Evolutionary conservation across 2,888 invertebrate species (phyloP), one percentile per base, ranked within the genome.

Genomic region (Harmothoe impar): DNA sequence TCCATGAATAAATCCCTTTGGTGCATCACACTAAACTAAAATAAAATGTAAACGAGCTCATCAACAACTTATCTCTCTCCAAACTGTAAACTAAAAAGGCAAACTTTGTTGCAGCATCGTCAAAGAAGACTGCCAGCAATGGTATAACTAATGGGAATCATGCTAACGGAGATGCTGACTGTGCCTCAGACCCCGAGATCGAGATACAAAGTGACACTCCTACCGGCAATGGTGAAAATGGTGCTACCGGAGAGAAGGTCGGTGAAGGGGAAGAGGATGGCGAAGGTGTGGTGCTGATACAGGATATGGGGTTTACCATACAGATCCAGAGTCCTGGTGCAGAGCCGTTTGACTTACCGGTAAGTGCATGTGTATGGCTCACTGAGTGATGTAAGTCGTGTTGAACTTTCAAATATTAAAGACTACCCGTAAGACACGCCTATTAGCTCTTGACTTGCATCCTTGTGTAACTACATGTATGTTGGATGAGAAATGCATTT

Each of bases 331-430:
- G 98, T 94, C 99, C 99, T 17, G 98, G 98, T 0, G 97, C 98
- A 17, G 99, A 99, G 94, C 97, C 98, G 0, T 97, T 99, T 95
- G 98, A 99, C 94, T 98, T 99, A 94, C 99, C 99, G 96, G 98
- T 98, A 96, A 94, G 94, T 92, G 68, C 17, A 7, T n/a, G 10
- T 68, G n/a, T n/a, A n/a, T n/a, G n/a, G n/a, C n/a, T n/a, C n/a
- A n/a, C n/a, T n/a, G n/a, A n/a, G 20, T 54, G 54, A 54, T 54
- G 20, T 20, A n/a, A n/a, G n/a, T n/a, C n/a, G n/a, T n/a, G n/a
- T n/a, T n/a, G n/a, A n/a, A n/a, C n/a, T n/a, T n/a, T n/a, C n/a
- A n/a, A n/a, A n/a, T n/a, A n/a, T n/a, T n/a, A n/a, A n/a, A n/a
- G n/a, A n/a, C n/a, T n/a, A n/a, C n/a, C n/a, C n/a, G n/a, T n/a